These are phyloP conservation scores for Prionchulus punctatus DNA, from an alignment of 2,888 invertebrate genomes.

Conservation along the genomic window DNA sequence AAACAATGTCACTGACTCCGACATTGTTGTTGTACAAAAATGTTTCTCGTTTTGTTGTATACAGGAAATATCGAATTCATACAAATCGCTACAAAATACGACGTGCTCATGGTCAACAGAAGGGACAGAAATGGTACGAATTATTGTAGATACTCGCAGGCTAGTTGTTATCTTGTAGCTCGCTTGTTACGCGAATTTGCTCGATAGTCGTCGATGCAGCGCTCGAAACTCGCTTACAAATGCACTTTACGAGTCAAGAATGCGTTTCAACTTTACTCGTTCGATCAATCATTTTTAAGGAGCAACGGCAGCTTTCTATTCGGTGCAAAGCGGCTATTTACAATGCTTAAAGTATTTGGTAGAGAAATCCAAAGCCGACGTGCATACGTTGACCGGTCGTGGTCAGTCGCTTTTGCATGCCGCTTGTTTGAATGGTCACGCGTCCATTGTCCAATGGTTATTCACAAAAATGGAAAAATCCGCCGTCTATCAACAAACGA, in stretches of 20 bases:
- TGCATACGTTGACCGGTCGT: constrained; percentile 18
- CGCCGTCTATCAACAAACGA: constrained; percentile 20
- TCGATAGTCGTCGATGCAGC: too few species aligned
- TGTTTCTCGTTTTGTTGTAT: too few species aligned
- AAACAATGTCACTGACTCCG: too few species aligned
- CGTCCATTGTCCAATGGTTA: constrained; percentile 17
- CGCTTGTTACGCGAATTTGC: too few species aligned
- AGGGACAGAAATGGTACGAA: constrained; percentile 22
- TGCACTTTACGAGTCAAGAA: too few species aligned
- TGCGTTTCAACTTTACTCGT: too few species aligned
- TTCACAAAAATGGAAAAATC: constrained; percentile 14
- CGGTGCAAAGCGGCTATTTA: constrained; percentile 23
- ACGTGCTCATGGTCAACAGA: constrained; percentile 20
- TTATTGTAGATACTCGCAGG: neutral
- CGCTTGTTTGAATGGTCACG: constrained; percentile 22
- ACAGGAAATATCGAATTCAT: constrained; percentile 25
- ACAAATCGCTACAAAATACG: constrained; percentile 22
- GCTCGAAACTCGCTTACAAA: too few species aligned
- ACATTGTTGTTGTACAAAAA: too few species aligned
- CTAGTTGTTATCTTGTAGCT: too few species aligned
- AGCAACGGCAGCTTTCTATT: constrained; percentile 24
- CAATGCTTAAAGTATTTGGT: constrained; percentile 21
- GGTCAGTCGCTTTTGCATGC: constrained; percentile 27
- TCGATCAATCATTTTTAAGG: too few species aligned
- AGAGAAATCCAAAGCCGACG: constrained; percentile 21